phyloP scores from a whole-genome alignment of 2,113 vertebrate genomes.

The Thamnaconus septentrionalis region DNA sequence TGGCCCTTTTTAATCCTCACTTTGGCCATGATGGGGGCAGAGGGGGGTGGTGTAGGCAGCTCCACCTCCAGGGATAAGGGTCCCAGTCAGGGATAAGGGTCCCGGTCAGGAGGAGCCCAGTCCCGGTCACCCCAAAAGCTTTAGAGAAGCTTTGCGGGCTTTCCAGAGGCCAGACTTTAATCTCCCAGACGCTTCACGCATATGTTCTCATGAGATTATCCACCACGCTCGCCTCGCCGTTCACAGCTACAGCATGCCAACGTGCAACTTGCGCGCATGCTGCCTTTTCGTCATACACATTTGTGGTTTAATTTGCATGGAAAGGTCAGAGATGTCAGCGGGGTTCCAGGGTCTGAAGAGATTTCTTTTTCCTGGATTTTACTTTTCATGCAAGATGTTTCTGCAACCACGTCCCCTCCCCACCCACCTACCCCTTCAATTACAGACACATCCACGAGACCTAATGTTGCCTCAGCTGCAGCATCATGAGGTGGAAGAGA shows the following conservation, averaged over 20 bases:
- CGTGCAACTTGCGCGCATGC: too few relatives aligned
- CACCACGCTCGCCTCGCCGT: conserved; percentile 8
- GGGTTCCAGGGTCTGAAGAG: too few relatives aligned
- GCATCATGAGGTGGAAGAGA: too few relatives aligned
- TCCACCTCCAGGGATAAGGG: conserved; percentile 28
- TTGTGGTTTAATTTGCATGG: too few relatives aligned
- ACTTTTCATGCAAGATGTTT: too few relatives aligned
- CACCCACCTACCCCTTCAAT: too few relatives aligned
- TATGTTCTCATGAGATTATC: conserved; percentile 66
- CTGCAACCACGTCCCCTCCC: too few relatives aligned
- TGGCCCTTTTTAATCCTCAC: conserved; percentile 35
- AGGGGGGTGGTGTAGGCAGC: conserved; percentile 12
- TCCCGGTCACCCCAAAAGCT: conserved; percentile 58
- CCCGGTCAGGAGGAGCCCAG: conserved; percentile 31
- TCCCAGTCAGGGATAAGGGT: conserved; percentile 45
- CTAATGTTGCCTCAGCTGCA: too few relatives aligned
- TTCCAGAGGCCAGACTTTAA: conserved; percentile 60
- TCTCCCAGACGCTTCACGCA: conserved; percentile 70
- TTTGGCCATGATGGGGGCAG: conserved; percentile 19
- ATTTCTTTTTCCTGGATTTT: too few relatives aligned
- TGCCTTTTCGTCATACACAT: too few relatives aligned
- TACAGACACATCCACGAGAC: too few relatives aligned
- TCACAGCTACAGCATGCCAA: not conserved
- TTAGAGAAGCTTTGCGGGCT: conserved; percentile 59
- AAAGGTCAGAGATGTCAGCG: too few relatives aligned